Conservation (phyloP, 2,888 invertebrate species). For the Nemotelus nigrinus region DNA sequence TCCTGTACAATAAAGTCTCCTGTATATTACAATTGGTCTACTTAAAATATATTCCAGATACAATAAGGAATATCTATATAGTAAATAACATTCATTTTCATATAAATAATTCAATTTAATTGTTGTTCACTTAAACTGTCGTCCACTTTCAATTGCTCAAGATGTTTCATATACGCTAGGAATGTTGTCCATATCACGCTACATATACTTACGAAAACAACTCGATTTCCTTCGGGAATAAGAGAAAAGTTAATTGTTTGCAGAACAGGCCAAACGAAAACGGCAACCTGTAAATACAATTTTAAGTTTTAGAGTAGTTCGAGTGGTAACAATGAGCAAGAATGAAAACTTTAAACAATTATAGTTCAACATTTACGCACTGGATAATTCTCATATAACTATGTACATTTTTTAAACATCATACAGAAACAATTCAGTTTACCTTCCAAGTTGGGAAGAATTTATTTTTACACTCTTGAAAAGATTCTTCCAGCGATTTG, state of each 20-base stretch:
- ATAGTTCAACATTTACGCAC: too few relatives aligned
- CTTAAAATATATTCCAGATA: neutral
- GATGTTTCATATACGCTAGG: slow-evolving; percentile 79
- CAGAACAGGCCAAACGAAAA: slow-evolving; percentile 76
- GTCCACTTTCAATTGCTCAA: slow-evolving; percentile 16
- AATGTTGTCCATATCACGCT: slow-evolving; percentile 82
- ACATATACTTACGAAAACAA: slow-evolving; percentile 76
- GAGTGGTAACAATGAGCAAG: too few relatives aligned
- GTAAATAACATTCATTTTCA: neutral
- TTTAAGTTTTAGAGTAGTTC: too few relatives aligned
- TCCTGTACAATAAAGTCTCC: neutral
- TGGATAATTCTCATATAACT: too few relatives aligned
- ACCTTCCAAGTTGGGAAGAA: slow-evolving; percentile 75
- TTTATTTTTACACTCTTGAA: slow-evolving; percentile 75
- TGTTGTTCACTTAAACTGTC: neutral
- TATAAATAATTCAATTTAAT: neutral
- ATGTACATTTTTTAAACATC: neutral
- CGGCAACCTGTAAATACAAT: slow-evolving; percentile 62
- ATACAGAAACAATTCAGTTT: slow-evolving; percentile 35
- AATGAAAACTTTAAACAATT: too few relatives aligned
- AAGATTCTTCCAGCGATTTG: slow-evolving; percentile 71
- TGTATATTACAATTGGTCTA: neutral
- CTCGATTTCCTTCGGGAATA: slow-evolving; percentile 77
- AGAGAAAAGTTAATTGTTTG: slow-evolving; percentile 80
- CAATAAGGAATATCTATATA: neutral